These are phyloP conservation scores for Irena cyanogastra DNA, from an alignment of 2,113 vertebrate genomes.

Conservation along the genomic window DNA sequence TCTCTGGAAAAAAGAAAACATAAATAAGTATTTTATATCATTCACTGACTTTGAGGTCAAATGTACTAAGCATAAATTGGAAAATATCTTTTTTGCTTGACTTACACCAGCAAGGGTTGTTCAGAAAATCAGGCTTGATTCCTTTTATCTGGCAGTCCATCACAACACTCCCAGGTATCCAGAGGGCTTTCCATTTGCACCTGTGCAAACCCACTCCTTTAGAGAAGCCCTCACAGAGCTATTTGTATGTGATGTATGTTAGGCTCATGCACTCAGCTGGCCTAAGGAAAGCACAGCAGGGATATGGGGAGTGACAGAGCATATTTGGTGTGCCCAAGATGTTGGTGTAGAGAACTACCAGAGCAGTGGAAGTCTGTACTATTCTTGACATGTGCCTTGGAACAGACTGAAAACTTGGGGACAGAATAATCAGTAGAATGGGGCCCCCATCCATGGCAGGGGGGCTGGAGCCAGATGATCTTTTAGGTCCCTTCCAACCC, in stretches of 20 bases:
- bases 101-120: neutral
- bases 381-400: neutral
- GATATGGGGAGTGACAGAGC: neutral
- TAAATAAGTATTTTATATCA: neutral
- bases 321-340: neutral
- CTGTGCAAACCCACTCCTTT: neutral
- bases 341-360: neutral
- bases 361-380: neutral
- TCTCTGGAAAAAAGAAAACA: neutral
- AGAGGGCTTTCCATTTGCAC: neutral
- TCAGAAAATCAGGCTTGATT: neutral
- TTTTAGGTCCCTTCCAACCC: neutral
- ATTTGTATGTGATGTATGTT: neutral
- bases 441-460: rapidly evolving
- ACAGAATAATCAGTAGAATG: neutral
- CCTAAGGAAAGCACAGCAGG: neutral
- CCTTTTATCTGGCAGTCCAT: neutral
- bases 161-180: neutral
- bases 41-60: neutral
- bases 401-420: neutral
- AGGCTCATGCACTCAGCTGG: neutral
- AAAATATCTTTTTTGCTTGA: neutral
- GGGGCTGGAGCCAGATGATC: neutral
- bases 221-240: neutral
- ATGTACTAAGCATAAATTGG: neutral